Base-by-base conservation (phyloP, 2,888 invertebrate species). In the Onchidella celtica region DNA sequence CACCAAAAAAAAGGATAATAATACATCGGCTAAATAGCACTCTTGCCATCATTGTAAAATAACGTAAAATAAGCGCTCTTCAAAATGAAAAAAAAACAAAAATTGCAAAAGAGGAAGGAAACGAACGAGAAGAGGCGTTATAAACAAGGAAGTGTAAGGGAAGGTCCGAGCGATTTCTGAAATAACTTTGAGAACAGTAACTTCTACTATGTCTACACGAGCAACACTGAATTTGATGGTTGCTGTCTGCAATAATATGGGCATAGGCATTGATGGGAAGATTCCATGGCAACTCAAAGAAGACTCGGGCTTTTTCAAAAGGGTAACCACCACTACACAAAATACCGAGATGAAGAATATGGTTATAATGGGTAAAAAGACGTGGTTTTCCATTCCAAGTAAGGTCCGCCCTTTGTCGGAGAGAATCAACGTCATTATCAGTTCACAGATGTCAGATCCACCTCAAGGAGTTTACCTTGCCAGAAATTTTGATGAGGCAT, bases 331-430 rank as follows among this genome's bases (percentile, higher is more conserved):
- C 3, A 94, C 94, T n/a, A 96, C 96, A 0, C 91, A 92, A 0
- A 95, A 96, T 87, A 89, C 94, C 0, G 88, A 73, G 29, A 86
- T 84, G 57, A 80, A 95, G 88, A 99, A 99, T 94, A 97, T 96
- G 0, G 97, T 98, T 0, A 95, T 99, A 11, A 99, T 99, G 99
- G 99, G 99, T 0, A 94, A 97, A 55, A 96, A 95, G 88, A 98
- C 99, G 0, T 99, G 98, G 97, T 97, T 98, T 84, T 96, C 97
- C 24, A 97, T 99, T 84, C 99, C 99, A 0, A 93, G 94, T 32
- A 96, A 96, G 88, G 96, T 95, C 89, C 95, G 96, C 73, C 99
- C 99, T 0, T 93, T 99, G 36, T 85, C 92, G 0, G 94, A 95
- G 11, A 94, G 99, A 85, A 93, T 98, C 14, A 99, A 99, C 92